Base-by-base conservation (phyloP, 2,113 vertebrate species). In the Anoura caudifer region DNA sequence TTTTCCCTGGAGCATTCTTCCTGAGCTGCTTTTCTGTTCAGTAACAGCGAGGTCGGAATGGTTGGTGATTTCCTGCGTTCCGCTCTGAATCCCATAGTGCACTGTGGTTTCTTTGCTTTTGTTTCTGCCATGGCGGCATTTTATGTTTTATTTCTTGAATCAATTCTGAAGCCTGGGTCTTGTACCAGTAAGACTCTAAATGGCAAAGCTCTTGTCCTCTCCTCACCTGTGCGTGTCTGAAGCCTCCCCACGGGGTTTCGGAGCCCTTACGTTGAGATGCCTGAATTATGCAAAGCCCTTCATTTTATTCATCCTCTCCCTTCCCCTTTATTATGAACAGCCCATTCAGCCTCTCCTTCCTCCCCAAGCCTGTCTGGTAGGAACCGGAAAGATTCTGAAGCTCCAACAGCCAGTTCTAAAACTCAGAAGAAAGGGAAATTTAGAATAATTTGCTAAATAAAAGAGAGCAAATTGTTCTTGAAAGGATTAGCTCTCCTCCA, bases 361-460 rank as follows among this genome's bases (percentile, higher is more conserved):
- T 93, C 63, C 91, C 75, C 15, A 22, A 85, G 90, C 43, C 90
- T 63, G 73, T 59, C 75, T 72, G 43, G 38, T 61, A 41, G 88
- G 82, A 67, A 93, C 92, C 70, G 54, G 65, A 87, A 88, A 65
- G 79, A 90, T 92, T 95, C 86, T 91, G 87, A 96, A 97, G 70
- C 54, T 3, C 1, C 77, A 5, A 11, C 45, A 65, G 90, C 69
- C 89, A 16, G 17, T 92, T 97, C 92, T 72, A 95, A 93, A 95
- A 14, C 70, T 92, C 67, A 52, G 56, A 28, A 50, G 80, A 82
- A 91, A 59, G 59, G 65, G 63, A 93, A 94, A 94, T 91, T 93
- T 90, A 84, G 89, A 92, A 76, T 80, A 75, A 82, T 96, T 97
- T 95, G 82, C 93, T 83, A 89, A 98, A 97, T 96, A 88, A 96